These are phyloP conservation scores for Drosophila planitibia DNA, from an alignment of 2,888 invertebrate genomes.

Conservation along the genomic window DNA sequence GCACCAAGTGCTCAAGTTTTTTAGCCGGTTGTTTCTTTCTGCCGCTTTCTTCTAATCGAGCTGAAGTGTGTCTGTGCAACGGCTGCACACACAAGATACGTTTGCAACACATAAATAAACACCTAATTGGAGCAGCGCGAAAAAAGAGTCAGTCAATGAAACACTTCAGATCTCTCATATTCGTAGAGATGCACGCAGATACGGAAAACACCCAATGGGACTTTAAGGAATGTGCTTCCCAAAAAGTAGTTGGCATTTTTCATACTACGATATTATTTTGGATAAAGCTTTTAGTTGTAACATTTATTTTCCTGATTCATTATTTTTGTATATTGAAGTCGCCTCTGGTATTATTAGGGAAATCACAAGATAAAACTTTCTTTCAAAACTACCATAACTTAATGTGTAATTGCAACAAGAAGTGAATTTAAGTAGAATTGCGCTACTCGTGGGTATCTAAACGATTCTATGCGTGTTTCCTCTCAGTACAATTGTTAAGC, in stretches of 20 bases:
- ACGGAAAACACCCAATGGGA: background rate
- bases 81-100: conserved; percentile 24
- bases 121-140: conserved; percentile 50
- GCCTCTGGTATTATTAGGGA: background rate
- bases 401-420: background rate
- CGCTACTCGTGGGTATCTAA: background rate
- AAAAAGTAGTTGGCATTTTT: background rate
- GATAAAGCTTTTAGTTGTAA: background rate
- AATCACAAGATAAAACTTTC: too few relatives aligned
- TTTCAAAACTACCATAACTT: too few relatives aligned
- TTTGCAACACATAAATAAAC: conserved; percentile 37
- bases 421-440: background rate
- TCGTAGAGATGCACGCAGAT: background rate
- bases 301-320: background rate
- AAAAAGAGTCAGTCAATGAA: conserved; percentile 39
- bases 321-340: background rate
- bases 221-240: background rate
- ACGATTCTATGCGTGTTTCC: conserved; percentile 10
- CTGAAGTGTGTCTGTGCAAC: conserved; percentile 7
- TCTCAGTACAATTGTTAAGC: conserved; percentile 3
- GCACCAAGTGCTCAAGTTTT: conserved; percentile 10
- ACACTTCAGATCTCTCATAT: conserved; percentile 28
- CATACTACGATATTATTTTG: background rate
- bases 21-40: conserved; percentile 21
- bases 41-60: conserved; percentile 37